Conservation (phyloP, 2,797 vertebrate species). For the Gallinago nigripennis region DNA sequence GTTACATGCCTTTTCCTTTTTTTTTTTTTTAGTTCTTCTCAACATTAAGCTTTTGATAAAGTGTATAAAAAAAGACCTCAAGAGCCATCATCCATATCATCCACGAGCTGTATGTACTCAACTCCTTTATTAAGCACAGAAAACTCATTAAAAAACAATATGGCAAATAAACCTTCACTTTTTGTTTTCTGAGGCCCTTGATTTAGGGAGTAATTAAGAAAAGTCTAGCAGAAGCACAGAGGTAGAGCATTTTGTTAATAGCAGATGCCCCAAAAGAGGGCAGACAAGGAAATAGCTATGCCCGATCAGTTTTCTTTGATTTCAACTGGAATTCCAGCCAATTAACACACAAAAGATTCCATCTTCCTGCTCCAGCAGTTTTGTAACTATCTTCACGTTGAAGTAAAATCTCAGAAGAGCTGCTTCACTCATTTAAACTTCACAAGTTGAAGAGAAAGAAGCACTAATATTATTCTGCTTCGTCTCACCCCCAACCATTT, state of each 20-base stretch:
- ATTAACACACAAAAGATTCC: not conserved
- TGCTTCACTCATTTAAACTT: not conserved
- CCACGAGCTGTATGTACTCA: not conserved
- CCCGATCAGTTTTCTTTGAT: not conserved
- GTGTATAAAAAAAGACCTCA: not conserved
- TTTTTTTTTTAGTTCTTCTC: not conserved
- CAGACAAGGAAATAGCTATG: not conserved
- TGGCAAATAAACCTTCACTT: not conserved
- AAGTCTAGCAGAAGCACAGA: not conserved
- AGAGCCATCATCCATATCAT: not conserved
- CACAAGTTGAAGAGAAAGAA: not conserved
- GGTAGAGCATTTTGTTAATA: not conserved
- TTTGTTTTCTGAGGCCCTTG: not conserved
- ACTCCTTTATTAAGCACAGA: not conserved
- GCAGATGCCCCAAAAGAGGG: not conserved
- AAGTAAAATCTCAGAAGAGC: not conserved
- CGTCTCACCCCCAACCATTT: not conserved
- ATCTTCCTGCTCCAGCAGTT: not conserved
- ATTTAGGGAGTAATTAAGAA: not conserved
- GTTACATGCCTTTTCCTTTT: not conserved
- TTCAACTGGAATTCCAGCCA: not conserved
- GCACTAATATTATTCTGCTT: not conserved
- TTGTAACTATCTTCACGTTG: not conserved
- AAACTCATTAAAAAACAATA: not conserved
- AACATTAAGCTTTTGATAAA: not conserved